Evolutionary conservation across 2,888 invertebrate species (phyloP), one percentile per base, ranked within the genome.

Genomic region (Ectobius pallidus): DNA sequence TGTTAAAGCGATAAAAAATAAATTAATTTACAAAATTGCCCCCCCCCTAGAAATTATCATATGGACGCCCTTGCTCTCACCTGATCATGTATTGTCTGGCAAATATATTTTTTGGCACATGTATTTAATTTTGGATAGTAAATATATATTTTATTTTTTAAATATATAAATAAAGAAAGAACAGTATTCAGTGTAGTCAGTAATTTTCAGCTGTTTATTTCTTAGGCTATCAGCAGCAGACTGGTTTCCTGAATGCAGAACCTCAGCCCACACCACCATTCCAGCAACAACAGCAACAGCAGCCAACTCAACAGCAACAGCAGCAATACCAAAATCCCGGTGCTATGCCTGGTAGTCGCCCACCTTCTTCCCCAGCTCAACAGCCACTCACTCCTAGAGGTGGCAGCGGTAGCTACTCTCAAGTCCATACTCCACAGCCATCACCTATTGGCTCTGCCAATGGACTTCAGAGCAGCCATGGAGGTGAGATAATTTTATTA

Each of bases 401-500:
- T 14, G 73, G 73, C 22, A 73, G 70, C 46, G 70, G 75, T 14
- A 58, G 55, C 18, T 75, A 75, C 42, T 73, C 74, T 32, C 75
- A 75, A 55, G 73, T 73, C 7, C 77, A 77, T 67, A 76, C 77
- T 14, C 77, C 78, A n/a, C 78, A 77, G 70, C 78, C 77, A 30
- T 77, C 79, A 9, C 77, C 78, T 32, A 74, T 74, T 18, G 73
- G 70, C 27, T 52, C 74, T 25, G 55, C 71, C 25, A 73, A 71
- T 20, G 72, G 69, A 11, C 63, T 63, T 30, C 63, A 62, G 39
- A 46, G 63, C 20, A 67, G 58, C 11, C 71, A 71, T 25, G 30
- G 65, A 27, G 58, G 70, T 70, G 27, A 9, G 70, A 18, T 6
- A 1, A 25, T 3, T 9, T n/a, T n/a, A 6, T n/a, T 61, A 25